Percentiles rank a stretch among this genome's conserved stretches.
These are phyloP conservation scores for Gymnopithys bicolor DNA, from an alignment of 2,797 vertebrate genomes.

Conservation along the genomic window DNA sequence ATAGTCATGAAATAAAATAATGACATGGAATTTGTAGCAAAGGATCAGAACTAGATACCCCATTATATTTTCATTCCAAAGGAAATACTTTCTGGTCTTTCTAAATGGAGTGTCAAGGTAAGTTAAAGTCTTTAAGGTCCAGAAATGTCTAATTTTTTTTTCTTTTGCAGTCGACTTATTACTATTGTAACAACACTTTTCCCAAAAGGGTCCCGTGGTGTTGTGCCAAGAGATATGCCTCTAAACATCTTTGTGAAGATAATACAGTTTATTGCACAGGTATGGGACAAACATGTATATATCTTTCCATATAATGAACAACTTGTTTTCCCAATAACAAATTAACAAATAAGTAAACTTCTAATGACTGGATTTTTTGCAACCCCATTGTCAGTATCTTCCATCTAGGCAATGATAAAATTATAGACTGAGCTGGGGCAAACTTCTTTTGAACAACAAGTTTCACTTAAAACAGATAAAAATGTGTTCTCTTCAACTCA, in stretches of 20 bases:
- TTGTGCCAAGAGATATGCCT: slow-evolving; percentile 98
- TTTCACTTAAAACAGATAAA: not conserved
- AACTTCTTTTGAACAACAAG: not conserved
- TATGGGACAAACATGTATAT: slow-evolving; percentile 26
- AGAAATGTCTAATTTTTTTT: slow-evolving; percentile 54
- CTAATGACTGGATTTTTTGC: not conserved
- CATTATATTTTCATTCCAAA: slow-evolving; percentile 11
- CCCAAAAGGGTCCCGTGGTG: slow-evolving; percentile 96
- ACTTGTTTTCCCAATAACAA: not conserved
- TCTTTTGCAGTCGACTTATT: slow-evolving; percentile 89
- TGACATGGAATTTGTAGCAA: not conserved
- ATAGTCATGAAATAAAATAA: not conserved
- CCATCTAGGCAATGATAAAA: not conserved
- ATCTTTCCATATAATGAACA: not conserved
- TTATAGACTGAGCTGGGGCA: not conserved
- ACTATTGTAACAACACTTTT: slow-evolving; percentile 97
- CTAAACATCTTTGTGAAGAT: slow-evolving; percentile 99
- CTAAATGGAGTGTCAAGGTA: not conserved
- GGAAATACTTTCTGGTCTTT: not conserved
- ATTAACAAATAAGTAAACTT: not conserved
- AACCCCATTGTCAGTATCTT: not conserved
- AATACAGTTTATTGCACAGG: slow-evolving; percentile 99
- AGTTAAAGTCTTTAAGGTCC: slow-evolving; percentile 9
- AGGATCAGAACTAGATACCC: not conserved
- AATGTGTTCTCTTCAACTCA: not conserved